Evolutionary conservation across 1,140 invertebrate genomes (phyloP), one percentile per base, ranked within the genome.

Genomic region (Pristionchus pacificus): DNA sequence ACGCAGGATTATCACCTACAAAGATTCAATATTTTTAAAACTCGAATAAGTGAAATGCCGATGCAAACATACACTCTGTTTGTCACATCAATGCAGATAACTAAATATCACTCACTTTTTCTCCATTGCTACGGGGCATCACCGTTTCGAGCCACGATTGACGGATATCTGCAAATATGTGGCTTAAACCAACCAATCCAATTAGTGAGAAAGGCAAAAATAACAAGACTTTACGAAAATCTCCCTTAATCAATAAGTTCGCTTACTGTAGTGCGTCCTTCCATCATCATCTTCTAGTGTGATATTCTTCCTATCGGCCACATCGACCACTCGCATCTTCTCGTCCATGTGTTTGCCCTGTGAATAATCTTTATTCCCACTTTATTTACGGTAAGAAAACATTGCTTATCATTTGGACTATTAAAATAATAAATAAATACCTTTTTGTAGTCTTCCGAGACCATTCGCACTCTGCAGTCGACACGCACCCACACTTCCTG

Each of bases 311-410:
- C 33, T 63, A 24, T 49, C 60, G 3, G 71, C 65, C 1, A 68
- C 71, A 64, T 73, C 71, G 1, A 73, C 71, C 28, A 73, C 60
- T n/a, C 71, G 38, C 59, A 73, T 29, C 60, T 73, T 73, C 38
- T 73, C 19, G 32, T 73, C 59, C 33, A 38, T 68, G n/a, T 63
- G 38, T n/a, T 61, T 61, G 29, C 71, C 71, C 32, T 32, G 27
- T 15, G 60, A 59, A 31, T 58, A 72, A 38, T 72, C 65, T n/a
- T n/a, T n/a, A n/a, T n/a, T n/a, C n/a, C n/a, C n/a, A n/a, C n/a
- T n/a, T n/a, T n/a, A n/a, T n/a, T n/a, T n/a, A n/a, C n/a, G n/a
- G n/a, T n/a, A n/a, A n/a, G n/a, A n/a, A n/a, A n/a, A n/a, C n/a
- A n/a, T n/a, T n/a, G n/a, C n/a, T n/a, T n/a, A n/a, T n/a, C n/a